Evolutionary conservation across 2,113 vertebrate species (phyloP).

Genomic region (Pholis gunnellus): DNA sequence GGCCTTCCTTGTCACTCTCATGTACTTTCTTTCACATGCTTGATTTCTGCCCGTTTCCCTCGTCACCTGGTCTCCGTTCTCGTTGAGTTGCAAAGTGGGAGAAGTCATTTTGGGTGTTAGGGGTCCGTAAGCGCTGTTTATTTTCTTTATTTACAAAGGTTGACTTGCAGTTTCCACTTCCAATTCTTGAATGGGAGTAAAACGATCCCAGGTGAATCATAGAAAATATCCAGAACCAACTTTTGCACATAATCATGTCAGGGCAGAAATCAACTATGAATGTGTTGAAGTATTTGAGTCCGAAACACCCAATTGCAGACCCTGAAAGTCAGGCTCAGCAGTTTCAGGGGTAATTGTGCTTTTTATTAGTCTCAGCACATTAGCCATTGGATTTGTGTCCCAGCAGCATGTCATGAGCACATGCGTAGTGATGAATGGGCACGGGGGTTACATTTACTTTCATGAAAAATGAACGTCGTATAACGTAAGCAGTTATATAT

Average conservation of each 20-base stretch:
- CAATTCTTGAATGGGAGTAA: not conserved
- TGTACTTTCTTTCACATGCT: not conserved
- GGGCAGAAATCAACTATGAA: not conserved
- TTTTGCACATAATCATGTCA: not conserved
- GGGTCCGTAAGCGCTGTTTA: not conserved
- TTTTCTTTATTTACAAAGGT: not conserved
- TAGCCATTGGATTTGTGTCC: not conserved
- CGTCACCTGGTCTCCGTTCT: not conserved
- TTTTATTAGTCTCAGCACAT: constrained; percentile 24
- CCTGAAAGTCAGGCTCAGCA: not conserved
- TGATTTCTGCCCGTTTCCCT: not conserved
- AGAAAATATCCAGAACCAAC: not conserved
- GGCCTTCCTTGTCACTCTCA: not conserved
- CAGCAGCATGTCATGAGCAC: constrained; percentile 14
- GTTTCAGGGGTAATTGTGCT: not conserved
- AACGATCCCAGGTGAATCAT: not conserved
- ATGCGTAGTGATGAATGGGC: constrained; percentile 27
- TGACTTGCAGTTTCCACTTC: not conserved
- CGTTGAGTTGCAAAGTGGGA: not conserved
- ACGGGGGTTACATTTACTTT: not conserved
- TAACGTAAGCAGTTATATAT: constrained; percentile 39
- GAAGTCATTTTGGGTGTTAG: not conserved
- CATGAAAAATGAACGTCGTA: constrained; percentile 40
- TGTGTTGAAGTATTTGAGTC: not conserved
- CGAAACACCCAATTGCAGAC: not conserved